These are phyloP conservation scores for Lamproptera curius DNA, from an alignment of 2,888 invertebrate species.

Conservation along the genomic window DNA sequence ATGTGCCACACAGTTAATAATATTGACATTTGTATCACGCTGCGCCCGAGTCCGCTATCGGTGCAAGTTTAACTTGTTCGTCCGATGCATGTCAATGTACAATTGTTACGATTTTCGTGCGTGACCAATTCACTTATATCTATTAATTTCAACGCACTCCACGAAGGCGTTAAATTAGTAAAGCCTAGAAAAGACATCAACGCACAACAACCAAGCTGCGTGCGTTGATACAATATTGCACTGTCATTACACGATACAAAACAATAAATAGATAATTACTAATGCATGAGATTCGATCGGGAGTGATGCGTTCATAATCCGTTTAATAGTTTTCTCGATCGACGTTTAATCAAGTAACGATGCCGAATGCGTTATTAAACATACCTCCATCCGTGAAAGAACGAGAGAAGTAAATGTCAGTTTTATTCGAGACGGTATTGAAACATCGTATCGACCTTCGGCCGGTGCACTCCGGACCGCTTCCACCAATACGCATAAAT, in stretches of 20 bases:
- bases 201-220: conserved; percentile 46
- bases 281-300: conserved; percentile 14
- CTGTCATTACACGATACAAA: neutral
- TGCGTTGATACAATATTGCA: neutral
- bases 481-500: conserved; percentile 59
- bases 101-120: conserved; percentile 9
- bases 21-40: conserved; percentile 16
- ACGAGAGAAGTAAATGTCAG: too few species aligned
- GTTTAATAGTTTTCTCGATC: conserved; percentile 19
- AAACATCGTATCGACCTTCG: conserved; percentile 62
- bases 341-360: conserved; percentile 13
- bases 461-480: conserved; percentile 54
- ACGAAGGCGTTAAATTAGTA: conserved; percentile 14
- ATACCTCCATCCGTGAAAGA: conserved; percentile 21
- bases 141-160: neutral
- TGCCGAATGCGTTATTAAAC: conserved; percentile 9
- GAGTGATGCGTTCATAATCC: conserved; percentile 8
- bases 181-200: conserved; percentile 64
- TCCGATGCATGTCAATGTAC: neutral
- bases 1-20: too few species aligned
- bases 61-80: conserved; percentile 1
- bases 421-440: conserved; percentile 46
- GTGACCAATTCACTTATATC: neutral
- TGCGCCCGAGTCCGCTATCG: conserved; percentile 8
- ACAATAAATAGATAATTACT: conserved; percentile 13